Conservation (phyloP, 2,888 invertebrate genomes). For the Acronicta leporina region DNA sequence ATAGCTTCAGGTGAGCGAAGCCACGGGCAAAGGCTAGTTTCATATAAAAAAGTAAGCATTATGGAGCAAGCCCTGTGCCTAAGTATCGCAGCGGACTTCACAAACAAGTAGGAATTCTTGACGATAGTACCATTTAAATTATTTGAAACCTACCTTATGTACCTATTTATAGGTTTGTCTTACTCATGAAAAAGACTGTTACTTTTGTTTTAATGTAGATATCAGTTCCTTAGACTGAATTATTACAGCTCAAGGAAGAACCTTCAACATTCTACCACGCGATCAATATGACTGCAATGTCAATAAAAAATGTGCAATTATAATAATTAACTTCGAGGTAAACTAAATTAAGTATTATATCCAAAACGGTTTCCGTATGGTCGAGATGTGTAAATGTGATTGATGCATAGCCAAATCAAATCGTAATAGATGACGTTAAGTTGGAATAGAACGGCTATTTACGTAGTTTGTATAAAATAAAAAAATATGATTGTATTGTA, state of each 20-base stretch:
- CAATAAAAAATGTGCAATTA: constrained; percentile 60
- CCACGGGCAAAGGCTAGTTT: no score
- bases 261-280: constrained; percentile 78
- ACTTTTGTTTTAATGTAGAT: constrained; percentile 9
- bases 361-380: constrained; percentile 52
- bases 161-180: no score
- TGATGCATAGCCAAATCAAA: constrained; percentile 10
- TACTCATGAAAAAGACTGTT: constrained; percentile 1
- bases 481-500: neutral
- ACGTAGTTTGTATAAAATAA: neutral
- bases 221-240: constrained; percentile 24
- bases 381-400: constrained; percentile 1
- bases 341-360: constrained; percentile 38
- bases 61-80: no score
- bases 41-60: no score
- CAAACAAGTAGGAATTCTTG: no score
- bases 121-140: no score
- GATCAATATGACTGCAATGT: constrained; percentile 71
- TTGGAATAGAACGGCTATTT: no score
- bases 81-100: no score
- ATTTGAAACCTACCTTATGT: no score
- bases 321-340: constrained; percentile 41
- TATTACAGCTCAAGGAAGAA: constrained; percentile 73
- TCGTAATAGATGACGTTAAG: no score
- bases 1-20: no score